Percentiles rank a stretch among this genome's conserved stretches.
These are phyloP conservation scores for Myrmecobius fasciatus DNA, from an alignment of 2,113 vertebrate species.

Conservation along the genomic window DNA sequence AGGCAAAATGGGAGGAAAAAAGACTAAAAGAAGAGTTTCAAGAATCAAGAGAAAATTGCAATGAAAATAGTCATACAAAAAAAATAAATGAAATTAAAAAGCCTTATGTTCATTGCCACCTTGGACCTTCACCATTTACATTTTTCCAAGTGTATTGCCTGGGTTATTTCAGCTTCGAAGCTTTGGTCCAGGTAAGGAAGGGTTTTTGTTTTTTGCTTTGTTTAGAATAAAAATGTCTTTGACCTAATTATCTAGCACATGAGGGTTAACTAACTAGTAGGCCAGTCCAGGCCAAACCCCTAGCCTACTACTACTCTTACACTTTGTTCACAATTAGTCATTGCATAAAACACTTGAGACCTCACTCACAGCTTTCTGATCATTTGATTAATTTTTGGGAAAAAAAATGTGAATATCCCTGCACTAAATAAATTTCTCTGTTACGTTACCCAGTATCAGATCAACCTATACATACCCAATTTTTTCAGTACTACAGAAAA, in stretches of 20 bases:
- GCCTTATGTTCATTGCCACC: not conserved
- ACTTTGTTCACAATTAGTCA: not conserved
- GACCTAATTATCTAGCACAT: not conserved
- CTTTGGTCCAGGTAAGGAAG: not conserved
- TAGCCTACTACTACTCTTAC: not conserved
- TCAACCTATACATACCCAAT: not conserved
- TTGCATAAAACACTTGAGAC: not conserved
- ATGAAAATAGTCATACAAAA: not conserved
- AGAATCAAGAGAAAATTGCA: not conserved
- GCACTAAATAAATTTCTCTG: not conserved
- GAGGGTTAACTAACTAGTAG: not conserved
- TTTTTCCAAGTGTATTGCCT: not conserved
- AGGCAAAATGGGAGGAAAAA: not conserved
- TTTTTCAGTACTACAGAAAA: not conserved
- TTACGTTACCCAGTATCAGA: not conserved
- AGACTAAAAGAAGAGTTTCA: not conserved
- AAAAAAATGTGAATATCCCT: not conserved
- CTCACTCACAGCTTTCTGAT: not conserved
- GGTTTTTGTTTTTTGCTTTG: not conserved
- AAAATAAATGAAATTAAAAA: not conserved
- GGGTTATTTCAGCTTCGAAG: not conserved
- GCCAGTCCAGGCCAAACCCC: not conserved
- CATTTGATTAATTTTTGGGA: not conserved
- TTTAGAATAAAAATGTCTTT: not conserved
- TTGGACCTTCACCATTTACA: not conserved